Evolutionary conservation across 2,797 vertebrate species (phyloP).

Genomic region (Sphaeramia orbicularis): DNA sequence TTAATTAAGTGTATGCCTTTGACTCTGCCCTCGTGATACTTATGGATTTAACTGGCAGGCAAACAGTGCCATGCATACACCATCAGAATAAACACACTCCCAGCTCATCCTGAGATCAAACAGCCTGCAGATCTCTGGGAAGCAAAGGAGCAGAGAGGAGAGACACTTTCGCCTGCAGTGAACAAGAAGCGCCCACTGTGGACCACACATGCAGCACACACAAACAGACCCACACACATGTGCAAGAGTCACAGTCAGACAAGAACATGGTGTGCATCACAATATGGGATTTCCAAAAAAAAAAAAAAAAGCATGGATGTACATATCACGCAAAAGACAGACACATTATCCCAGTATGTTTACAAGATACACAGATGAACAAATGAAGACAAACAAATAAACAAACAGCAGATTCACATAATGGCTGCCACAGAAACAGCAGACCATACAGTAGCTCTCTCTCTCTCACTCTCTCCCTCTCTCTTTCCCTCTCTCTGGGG

Average conservation of each 20-base stretch:
- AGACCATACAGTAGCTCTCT: conserved; percentile 38
- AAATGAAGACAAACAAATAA: conserved; percentile 59
- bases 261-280: not conserved
- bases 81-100: conserved; percentile 16
- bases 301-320: conserved; percentile 32
- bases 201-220: conserved; percentile 29
- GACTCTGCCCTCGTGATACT: conserved; percentile 2
- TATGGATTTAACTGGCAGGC: conserved; percentile 20
- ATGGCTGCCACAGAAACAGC: conserved; percentile 62
- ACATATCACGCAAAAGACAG: conserved; percentile 23
- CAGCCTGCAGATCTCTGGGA: conserved; percentile 35
- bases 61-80: not conserved
- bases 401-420: conserved; percentile 66
- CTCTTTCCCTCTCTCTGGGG: conserved; percentile 35
- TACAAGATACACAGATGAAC: conserved; percentile 44
- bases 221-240: not conserved
- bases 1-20: conserved; percentile 7
- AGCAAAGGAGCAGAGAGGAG: conserved; percentile 45
- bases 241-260: conserved; percentile 5
- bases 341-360: conserved; percentile 27
- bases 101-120: conserved; percentile 56
- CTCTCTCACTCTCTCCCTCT: conserved; percentile 10
- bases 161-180: conserved; percentile 56
- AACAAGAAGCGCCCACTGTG: conserved; percentile 53
- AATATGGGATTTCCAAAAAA: conserved; percentile 32